Base-by-base conservation (phyloP, 1,140 invertebrate genomes). In the Phortica variegata region DNA sequence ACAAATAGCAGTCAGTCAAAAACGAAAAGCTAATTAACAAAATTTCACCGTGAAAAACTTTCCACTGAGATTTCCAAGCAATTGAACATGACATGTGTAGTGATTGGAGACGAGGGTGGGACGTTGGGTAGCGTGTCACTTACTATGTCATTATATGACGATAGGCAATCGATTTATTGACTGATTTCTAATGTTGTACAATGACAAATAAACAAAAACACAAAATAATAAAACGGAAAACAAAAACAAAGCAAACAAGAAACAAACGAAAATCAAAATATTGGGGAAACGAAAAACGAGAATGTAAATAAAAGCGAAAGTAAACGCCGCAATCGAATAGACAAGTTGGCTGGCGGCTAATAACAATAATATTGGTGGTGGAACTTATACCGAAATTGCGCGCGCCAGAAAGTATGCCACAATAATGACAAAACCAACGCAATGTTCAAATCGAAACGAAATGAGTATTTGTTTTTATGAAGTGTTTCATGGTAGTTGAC, bases 401-500 rank as follows among this genome's bases (percentile, higher is more conserved):
- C 23, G 16, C 15, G 45, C 56, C 56, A 26, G 17, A 58, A 68
- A 62, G 49, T 56, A 54, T 62, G 59, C 59, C 49, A 48, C 52
- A 57, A 60, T 66, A 52, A 68, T 52, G 60, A 68, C 48, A 58
- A 56, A 63, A 60, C 52, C 59, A 47, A 63, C 56, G 59, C 43
- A n/a, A n/a, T n/a, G n/a, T n/a, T n/a, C n/a, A n/a, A n/a, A n/a
- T n/a, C n/a, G n/a, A n/a, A n/a, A n/a, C 66, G 63, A 68, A 68
- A 66, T 66, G 60, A 46, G 53, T 56, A 68, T 66, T 26, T 26
- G 5, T 26, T 68, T 17, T 66, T 66, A 68, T 66, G 63, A 66
- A 68, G 63, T 68, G 63, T 66, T 68, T 66, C 68, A 66, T 66
- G 60, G 57, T 60, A 69, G 63, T 63, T 68, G 63, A 68, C 33